Conservation (phyloP, 2,888 invertebrate genomes). For the Pomacea canaliculata region DNA sequence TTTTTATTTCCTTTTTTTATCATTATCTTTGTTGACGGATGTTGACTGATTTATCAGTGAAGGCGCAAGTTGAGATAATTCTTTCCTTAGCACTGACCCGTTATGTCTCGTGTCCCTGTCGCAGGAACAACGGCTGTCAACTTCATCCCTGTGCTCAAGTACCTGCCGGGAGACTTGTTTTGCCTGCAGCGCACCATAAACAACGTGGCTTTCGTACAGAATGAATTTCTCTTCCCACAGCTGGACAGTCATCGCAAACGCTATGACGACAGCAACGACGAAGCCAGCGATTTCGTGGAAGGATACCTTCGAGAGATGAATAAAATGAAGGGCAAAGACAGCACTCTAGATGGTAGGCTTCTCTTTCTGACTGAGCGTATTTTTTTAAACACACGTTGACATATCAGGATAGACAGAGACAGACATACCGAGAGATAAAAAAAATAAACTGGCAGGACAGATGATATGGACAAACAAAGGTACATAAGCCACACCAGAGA, state of each 20-base stretch:
- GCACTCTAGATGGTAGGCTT: neutral
- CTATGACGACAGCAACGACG: neutral
- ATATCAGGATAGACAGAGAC: neutral
- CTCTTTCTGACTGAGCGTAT: neutral
- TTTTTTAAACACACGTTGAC: neutral
- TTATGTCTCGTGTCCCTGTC: neutral
- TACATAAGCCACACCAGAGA: too few relatives aligned
- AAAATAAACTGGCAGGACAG: too few relatives aligned
- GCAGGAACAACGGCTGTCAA: neutral
- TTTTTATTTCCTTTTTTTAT: too few relatives aligned
- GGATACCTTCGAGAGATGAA: constrained; percentile 2
- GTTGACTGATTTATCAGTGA: too few relatives aligned
- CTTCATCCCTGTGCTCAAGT: constrained; percentile 34
- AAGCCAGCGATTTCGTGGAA: constrained; percentile 3
- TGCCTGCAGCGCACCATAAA: constrained; percentile 28
- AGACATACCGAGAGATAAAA: neutral
- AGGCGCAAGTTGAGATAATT: too few relatives aligned
- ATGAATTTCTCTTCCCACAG: neutral
- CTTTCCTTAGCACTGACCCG: too few relatives aligned
- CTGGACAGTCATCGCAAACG: neutral
- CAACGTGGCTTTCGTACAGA: neutral
- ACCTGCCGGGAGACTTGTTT: constrained; percentile 41
- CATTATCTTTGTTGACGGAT: too few relatives aligned
- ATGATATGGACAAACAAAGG: too few relatives aligned
- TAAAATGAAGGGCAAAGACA: neutral